phyloP scores from a whole-genome alignment of 2,888 invertebrate species.

The Pandemis cinnamomeana region DNA sequence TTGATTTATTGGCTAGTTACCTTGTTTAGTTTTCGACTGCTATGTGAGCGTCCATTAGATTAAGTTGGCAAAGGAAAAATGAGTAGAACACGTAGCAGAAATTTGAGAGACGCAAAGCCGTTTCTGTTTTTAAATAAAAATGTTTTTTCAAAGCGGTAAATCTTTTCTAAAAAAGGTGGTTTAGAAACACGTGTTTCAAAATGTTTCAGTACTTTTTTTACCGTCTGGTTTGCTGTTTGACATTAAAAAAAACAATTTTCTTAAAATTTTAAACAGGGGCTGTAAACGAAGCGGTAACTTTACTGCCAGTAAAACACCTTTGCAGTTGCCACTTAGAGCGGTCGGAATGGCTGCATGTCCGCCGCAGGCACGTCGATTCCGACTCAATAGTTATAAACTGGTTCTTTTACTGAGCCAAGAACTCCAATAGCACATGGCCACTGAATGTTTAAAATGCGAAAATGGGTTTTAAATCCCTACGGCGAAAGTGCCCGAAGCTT shows the following conservation, averaged over 20 bases:
- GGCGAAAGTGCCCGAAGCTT: constrained; percentile 6
- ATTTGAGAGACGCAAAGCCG: too few relatives aligned
- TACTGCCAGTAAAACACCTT: constrained; percentile 30
- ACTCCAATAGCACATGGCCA: constrained; percentile 47
- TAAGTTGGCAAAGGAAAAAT: not conserved
- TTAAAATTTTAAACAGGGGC: constrained; percentile 4
- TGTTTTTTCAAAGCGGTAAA: not conserved
- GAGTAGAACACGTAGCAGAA: not conserved
- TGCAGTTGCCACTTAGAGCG: constrained; percentile 14
- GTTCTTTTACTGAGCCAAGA: constrained; percentile 53
- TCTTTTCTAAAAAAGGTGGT: not conserved
- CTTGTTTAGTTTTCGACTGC: constrained; percentile 45
- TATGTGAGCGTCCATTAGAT: not conserved
- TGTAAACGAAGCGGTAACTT: constrained; percentile 4
- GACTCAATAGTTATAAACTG: constrained; percentile 59
- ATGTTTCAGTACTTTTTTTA: not conserved
- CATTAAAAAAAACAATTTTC: not conserved
- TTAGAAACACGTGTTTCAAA: not conserved
- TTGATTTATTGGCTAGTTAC: constrained; percentile 54
- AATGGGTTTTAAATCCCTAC: constrained; percentile 16
- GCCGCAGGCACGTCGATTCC: constrained; percentile 55
- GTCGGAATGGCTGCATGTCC: constrained; percentile 49
- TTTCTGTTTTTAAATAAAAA: too few relatives aligned
- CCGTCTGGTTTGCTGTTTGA: not conserved
- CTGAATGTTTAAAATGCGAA: constrained; percentile 42